Conservation (phyloP, 2,113 vertebrate species). For the Egretta garzetta region DNA sequence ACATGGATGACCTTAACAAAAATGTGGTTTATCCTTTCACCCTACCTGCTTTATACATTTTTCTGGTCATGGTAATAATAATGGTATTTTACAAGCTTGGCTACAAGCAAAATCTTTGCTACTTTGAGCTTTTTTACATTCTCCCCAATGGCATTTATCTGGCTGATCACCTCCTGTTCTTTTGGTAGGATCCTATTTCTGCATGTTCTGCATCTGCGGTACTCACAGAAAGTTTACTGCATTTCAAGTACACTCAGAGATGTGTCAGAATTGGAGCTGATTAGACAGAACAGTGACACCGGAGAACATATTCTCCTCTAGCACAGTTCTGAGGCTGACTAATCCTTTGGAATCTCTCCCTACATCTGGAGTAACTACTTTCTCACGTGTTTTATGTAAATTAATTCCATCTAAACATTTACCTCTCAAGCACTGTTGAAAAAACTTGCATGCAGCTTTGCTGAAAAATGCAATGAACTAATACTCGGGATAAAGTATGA, state of each 20-base stretch:
- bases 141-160: neutral
- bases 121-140: neutral
- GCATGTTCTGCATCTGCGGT: neutral
- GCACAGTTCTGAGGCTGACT: constrained; percentile 8
- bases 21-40: neutral
- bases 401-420: neutral
- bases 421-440: neutral
- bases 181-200: constrained; percentile 26
- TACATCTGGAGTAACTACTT: constrained; percentile 36
- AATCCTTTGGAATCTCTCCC: constrained; percentile 36
- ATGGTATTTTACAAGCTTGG: neutral
- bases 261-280: constrained; percentile 61
- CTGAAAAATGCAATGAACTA: neutral
- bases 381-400: constrained; percentile 5
- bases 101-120: neutral
- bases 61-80: neutral
- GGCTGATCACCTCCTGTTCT: constrained; percentile 60
- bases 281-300: constrained; percentile 40
- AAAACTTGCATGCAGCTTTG: neutral
- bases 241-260: constrained; percentile 54
- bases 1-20: neutral
- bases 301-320: constrained; percentile 35
- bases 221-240: constrained; percentile 35
- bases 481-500: neutral
- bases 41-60: neutral